phyloP scores from a whole-genome alignment of 1,140 invertebrate genomes.

The Drosophila murphyi region DNA sequence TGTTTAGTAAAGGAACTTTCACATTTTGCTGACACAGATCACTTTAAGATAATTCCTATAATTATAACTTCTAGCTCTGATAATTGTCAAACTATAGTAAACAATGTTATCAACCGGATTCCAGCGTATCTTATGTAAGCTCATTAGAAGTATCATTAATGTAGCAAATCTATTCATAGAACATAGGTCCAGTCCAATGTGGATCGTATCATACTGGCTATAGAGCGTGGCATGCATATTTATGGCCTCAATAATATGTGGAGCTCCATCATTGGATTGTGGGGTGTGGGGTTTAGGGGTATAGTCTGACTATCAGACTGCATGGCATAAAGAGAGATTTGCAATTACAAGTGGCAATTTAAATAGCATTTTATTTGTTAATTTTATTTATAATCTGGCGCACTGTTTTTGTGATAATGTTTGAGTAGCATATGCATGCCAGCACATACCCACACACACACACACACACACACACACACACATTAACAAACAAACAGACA shows the following conservation, averaged over 20 bases:
- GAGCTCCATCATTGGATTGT: not conserved
- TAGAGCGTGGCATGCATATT: constrained; percentile 40
- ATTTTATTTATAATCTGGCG: constrained; percentile 71
- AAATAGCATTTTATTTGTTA: constrained; percentile 72
- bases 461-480: constrained; percentile 19
- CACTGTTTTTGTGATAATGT: constrained; percentile 58
- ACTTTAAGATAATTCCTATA: not conserved
- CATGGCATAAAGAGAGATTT: constrained; percentile 29
- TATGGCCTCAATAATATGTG: constrained; percentile 64
- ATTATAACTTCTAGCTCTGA: constrained; percentile 16
- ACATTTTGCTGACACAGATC: not conserved
- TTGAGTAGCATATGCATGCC: constrained; percentile 46
- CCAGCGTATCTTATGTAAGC: constrained; percentile 36
- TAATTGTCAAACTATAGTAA: constrained; percentile 11
- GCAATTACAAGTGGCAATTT: constrained; percentile 74
- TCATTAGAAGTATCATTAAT: constrained; percentile 23
- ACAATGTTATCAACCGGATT: constrained; percentile 25
- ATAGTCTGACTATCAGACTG: not conserved
- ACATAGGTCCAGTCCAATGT: constrained; percentile 16
- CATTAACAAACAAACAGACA: constrained; percentile 8
- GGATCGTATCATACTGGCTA: not conserved
- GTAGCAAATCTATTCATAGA: constrained; percentile 20
- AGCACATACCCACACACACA: constrained; percentile 41
- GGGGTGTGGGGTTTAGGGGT: not conserved
- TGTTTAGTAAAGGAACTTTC: no score